phyloP scores from a whole-genome alignment of 1,140 invertebrate genomes.

The Pseudoatta argentina region DNA sequence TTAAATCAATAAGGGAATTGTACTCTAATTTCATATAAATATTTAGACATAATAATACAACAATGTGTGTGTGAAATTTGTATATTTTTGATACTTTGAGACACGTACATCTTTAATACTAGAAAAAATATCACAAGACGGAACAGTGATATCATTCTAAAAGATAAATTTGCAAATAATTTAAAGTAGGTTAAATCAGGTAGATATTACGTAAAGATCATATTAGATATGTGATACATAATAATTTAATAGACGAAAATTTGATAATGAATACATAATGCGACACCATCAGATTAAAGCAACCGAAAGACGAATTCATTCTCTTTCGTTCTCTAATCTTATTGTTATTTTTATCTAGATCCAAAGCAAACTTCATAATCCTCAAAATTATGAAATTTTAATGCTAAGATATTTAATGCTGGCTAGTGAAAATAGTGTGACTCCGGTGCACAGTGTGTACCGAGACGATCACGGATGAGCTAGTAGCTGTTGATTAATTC shows the following conservation, averaged over 20 bases:
- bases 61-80: too few species aligned
- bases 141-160: neutral
- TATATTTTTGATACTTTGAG: neutral
- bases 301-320: neutral
- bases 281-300: neutral
- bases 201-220: neutral
- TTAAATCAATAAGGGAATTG: too few species aligned
- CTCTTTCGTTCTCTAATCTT: neutral
- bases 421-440: constrained; percentile 27
- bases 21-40: too few species aligned
- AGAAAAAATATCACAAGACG: neutral
- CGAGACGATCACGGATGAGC: constrained; percentile 23
- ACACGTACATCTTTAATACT: neutral
- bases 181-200: neutral
- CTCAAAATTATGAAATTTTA: constrained; percentile 3
- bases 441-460: constrained; percentile 1
- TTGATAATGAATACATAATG: neutral
- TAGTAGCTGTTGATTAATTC: constrained; percentile 49
- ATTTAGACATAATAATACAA: too few species aligned
- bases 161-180: constrained; percentile 10
- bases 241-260: constrained; percentile 25
- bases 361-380: neutral
- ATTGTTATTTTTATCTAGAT: constrained; percentile 17
- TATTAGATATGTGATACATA: neutral
- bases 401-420: constrained; percentile 18